A percentile compares a stretch with the other conserved stretches of the same genome.
phyloP scores from a whole-genome alignment of 1,140 invertebrate genomes.

The Helicorthomorpha holstii region DNA sequence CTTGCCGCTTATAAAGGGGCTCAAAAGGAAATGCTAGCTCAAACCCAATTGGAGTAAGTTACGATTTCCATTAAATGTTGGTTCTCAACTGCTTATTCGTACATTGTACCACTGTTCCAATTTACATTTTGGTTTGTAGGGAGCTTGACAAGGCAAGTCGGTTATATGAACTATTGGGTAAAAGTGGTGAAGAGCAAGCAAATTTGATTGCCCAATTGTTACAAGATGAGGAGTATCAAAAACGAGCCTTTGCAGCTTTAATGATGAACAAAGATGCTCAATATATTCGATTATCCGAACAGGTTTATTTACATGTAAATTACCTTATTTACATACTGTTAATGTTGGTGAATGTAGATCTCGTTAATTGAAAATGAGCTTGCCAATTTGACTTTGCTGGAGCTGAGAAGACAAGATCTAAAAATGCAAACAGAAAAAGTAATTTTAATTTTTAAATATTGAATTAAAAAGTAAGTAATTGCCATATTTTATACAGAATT shows the following conservation, averaged over 20 bases:
- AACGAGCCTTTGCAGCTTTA: slow-evolving; percentile 48
- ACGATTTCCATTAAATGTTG: too few species aligned
- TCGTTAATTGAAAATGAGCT: slow-evolving; percentile 55
- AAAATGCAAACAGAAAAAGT: slow-evolving; percentile 41
- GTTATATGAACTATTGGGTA: not conserved
- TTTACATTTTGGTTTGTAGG: slow-evolving; percentile 22
- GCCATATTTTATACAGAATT: slow-evolving; percentile 31
- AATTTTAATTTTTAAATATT: slow-evolving; percentile 7
- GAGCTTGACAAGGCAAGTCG: not conserved
- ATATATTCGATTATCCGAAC: slow-evolving; percentile 1
- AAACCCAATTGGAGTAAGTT: slow-evolving; percentile 27
- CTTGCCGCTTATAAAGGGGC: slow-evolving; percentile 12
- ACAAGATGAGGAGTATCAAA: slow-evolving; percentile 50
- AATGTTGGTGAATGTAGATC: slow-evolving; percentile 31
- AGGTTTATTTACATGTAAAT: slow-evolving; percentile 2
- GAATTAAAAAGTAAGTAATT: not conserved
- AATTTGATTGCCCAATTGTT: slow-evolving; percentile 24
- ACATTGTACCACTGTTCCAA: too few species aligned
- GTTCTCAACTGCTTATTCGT: too few species aligned
- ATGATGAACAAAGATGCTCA: slow-evolving; percentile 53
- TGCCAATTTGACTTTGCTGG: slow-evolving; percentile 49
- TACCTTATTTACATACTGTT: not conserved
- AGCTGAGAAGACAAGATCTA: slow-evolving; percentile 49
- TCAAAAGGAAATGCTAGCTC: slow-evolving; percentile 16
- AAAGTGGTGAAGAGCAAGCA: not conserved